Evolutionary conservation across 37 sponge, comb jelly and placozoan genomes (phyloP).

Genomic region (Corticium candelabrum): DNA sequence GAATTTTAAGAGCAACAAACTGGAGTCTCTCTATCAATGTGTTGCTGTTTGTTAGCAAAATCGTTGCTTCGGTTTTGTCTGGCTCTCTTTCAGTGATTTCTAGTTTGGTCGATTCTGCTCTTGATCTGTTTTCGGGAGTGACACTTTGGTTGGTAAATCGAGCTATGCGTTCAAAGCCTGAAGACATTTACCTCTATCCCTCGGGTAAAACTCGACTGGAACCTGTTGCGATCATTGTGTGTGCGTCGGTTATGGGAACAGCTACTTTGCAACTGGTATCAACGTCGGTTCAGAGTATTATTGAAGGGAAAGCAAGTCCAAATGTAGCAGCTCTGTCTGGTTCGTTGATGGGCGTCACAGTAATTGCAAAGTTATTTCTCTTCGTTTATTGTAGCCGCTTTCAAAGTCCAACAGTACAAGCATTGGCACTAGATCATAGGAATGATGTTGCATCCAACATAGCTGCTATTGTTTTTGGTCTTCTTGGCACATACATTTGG

Average conservation of each 20-base stretch:
- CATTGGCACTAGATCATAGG: slow-evolving; percentile 40
- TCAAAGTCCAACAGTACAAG: slow-evolving; percentile 33
- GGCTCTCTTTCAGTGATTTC: slow-evolving; percentile 39
- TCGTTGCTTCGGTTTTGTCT: slow-evolving; percentile 35
- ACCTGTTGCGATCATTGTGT: slow-evolving; percentile 38
- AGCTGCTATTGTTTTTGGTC: slow-evolving; percentile 35
- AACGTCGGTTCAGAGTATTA: slow-evolving; percentile 19
- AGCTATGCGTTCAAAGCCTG: slow-evolving; percentile 3
- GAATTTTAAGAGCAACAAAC: slow-evolving; percentile 13
- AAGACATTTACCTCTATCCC: slow-evolving; percentile 26
- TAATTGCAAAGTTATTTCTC: slow-evolving; percentile 21
- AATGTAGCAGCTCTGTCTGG: slow-evolving; percentile 30
- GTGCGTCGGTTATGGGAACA: slow-evolving; percentile 49
- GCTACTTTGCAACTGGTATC: slow-evolving; percentile 42
- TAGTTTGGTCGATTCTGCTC: slow-evolving; percentile 38
- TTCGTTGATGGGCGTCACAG: slow-evolving; percentile 21
- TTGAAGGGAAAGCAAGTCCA: slow-evolving; percentile 6
- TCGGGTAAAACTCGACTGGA: slow-evolving; percentile 35
- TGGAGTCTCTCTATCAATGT: slow-evolving; percentile 32
- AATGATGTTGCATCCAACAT: slow-evolving; percentile 35
- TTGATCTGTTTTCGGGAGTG: slow-evolving; percentile 46
- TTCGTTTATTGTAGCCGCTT: slow-evolving; percentile 28
- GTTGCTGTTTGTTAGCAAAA: slow-evolving; percentile 24
- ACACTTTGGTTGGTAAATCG: slow-evolving; percentile 23
- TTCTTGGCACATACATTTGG: slow-evolving; percentile 36